These are phyloP conservation scores for Gnathonemus longibarbis DNA, from an alignment of 2,113 vertebrate species.

Conservation along the genomic window DNA sequence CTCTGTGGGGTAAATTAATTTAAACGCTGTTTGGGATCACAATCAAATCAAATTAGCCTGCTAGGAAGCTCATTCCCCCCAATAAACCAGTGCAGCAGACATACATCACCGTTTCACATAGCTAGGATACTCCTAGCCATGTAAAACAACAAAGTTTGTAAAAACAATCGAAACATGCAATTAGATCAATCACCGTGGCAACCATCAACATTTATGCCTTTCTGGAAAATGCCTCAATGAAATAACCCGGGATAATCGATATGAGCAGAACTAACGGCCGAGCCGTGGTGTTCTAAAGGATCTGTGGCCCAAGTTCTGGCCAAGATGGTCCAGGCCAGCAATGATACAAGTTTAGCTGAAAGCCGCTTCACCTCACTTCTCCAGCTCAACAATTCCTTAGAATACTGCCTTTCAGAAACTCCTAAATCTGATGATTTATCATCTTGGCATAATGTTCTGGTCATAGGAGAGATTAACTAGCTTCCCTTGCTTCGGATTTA, in stretches of 20 bases:
- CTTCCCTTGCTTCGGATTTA: not conserved
- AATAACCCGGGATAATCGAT: not conserved
- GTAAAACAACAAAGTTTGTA: not conserved
- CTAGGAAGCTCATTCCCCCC: not conserved
- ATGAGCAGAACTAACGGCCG: not conserved
- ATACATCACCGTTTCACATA: not conserved
- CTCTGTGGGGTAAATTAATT: not conserved
- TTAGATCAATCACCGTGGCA: not conserved
- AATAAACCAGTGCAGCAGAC: not conserved
- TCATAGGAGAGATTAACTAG: not conserved
- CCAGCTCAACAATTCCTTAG: not conserved
- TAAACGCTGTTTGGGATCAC: not conserved
- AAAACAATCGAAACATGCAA: not conserved
- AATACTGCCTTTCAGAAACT: not conserved
- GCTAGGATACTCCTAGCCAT: not conserved
- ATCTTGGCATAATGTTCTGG: not conserved
- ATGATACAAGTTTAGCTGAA: not conserved
- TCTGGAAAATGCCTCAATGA: not conserved
- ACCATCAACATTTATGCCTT: not conserved
- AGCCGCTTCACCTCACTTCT: not conserved
- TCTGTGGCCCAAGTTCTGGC: not conserved
- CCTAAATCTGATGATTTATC: not conserved
- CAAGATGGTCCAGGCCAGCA: not conserved
- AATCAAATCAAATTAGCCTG: not conserved
- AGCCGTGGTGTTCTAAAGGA: not conserved